These are phyloP conservation scores for Phanerotoma sp. DNA, from an alignment of 2,888 invertebrate species.

Conservation along the genomic window DNA sequence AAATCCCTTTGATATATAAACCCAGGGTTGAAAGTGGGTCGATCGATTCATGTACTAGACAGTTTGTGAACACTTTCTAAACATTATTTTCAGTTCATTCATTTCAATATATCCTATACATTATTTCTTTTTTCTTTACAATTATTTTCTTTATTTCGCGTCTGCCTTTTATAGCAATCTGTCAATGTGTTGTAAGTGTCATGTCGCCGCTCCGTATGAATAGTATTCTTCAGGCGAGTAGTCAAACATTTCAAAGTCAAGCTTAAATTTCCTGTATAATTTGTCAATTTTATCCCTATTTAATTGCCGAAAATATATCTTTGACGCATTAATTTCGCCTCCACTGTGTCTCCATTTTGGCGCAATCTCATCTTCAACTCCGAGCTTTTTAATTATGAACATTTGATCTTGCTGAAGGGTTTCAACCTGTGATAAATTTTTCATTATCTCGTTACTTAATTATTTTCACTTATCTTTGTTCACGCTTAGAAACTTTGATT, in stretches of 20 bases:
- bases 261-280: constrained; percentile 57
- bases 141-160: neutral
- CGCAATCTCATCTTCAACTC: constrained; percentile 44
- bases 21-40: constrained; percentile 41
- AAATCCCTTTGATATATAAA: constrained; percentile 43
- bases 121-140: neutral
- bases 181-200: neutral
- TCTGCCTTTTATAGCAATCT: neutral
- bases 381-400: constrained; percentile 53
- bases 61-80: constrained; percentile 18
- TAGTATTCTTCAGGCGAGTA: constrained; percentile 55
- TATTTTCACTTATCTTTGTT: neutral
- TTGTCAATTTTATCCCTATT: constrained; percentile 47
- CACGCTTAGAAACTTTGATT: constrained; percentile 1
- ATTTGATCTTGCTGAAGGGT: constrained; percentile 61
- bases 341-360: constrained; percentile 54
- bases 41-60: constrained; percentile 40
- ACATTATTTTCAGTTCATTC: constrained; percentile 27
- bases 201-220: constrained; percentile 41
- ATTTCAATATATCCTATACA: neutral
- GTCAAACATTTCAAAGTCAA: constrained; percentile 61
- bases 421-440: constrained; percentile 54
- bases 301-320: constrained; percentile 57
- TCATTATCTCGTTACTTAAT: neutral
- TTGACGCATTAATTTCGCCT: constrained; percentile 45